Evolutionary conservation across 2,113 vertebrate genomes (phyloP).

Genomic region (Mugil cephalus): DNA sequence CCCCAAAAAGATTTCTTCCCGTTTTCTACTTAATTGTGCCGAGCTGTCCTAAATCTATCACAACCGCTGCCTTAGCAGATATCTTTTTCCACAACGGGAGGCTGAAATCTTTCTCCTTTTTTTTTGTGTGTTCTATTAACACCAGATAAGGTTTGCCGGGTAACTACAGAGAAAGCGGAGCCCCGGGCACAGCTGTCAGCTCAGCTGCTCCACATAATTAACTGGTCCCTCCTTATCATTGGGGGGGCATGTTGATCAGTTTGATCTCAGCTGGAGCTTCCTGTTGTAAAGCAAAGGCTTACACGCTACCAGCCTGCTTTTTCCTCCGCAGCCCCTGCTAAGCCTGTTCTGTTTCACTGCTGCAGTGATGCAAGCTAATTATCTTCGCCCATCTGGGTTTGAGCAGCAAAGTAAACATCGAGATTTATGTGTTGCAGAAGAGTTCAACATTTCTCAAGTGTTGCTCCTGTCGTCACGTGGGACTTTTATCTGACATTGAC

Average conservation of each 20-base stretch:
- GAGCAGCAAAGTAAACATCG: neutral
- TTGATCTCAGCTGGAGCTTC: conserved; percentile 70
- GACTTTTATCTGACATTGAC: neutral
- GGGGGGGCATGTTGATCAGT: conserved; percentile 56
- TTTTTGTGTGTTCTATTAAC: conserved; percentile 21
- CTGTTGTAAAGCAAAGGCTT: conserved; percentile 53
- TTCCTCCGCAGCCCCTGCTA: conserved; percentile 27
- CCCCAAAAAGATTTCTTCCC: conserved; percentile 59
- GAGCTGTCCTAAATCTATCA: conserved; percentile 44
- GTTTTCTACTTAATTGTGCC: conserved; percentile 52
- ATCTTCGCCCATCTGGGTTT: neutral
- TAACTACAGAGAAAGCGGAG: conserved; percentile 33
- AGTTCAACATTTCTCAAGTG: neutral
- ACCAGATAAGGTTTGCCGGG: conserved; percentile 58
- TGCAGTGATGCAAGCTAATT: conserved; percentile 12
- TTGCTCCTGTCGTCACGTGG: no score
- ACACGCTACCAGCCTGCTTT: conserved; percentile 36
- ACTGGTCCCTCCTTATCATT: conserved; percentile 42
- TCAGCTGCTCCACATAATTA: conserved; percentile 72
- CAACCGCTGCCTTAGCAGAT: conserved; percentile 13
- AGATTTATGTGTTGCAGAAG: neutral
- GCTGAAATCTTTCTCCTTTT: conserved; percentile 44
- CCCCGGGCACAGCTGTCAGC: conserved; percentile 44
- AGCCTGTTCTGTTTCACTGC: conserved; percentile 22
- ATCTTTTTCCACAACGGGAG: conserved; percentile 29